A percentile compares a stretch with the other conserved stretches of the same genome.
These are phyloP conservation scores for Lagria hirta DNA, from an alignment of 2,888 invertebrate genomes.

Conservation along the genomic window DNA sequence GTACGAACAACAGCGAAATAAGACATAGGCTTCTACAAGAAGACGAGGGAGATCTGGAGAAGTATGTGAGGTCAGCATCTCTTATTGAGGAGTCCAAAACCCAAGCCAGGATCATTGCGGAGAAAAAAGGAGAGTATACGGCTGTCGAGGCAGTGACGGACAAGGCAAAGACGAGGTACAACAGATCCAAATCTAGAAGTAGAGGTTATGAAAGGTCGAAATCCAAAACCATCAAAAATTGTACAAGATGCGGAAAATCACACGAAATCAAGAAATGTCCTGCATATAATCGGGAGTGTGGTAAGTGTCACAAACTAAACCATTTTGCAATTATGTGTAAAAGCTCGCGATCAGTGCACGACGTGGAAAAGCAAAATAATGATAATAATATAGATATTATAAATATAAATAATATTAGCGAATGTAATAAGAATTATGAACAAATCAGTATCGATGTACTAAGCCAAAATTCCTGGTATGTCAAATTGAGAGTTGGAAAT, in stretches of 20 bases:
- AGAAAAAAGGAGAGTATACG: too few species aligned
- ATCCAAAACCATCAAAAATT: too few species aligned
- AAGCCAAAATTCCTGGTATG: not conserved
- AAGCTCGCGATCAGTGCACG: too few species aligned
- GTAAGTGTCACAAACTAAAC: conserved; percentile 11
- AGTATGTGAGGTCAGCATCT: too few species aligned
- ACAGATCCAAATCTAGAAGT: too few species aligned
- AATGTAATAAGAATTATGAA: not conserved
- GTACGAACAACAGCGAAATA: conserved; percentile 8
- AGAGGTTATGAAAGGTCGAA: too few species aligned
- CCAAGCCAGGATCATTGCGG: conserved; percentile 3
- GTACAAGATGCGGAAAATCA: conserved; percentile 5
- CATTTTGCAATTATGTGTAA: conserved; percentile 13
- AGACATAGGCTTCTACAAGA: conserved; percentile 17
- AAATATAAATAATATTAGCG: not conserved
- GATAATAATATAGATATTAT: conserved; percentile 5
- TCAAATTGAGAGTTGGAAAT: conserved; percentile 22
- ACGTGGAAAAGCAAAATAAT: too few species aligned
- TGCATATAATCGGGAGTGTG: conserved; percentile 7
- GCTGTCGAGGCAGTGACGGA: too few species aligned
- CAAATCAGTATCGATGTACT: not conserved
- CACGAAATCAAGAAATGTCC: conserved; percentile 14
- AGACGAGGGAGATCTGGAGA: too few species aligned
- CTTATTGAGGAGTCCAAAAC: too few species aligned
- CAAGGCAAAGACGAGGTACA: too few species aligned